Evolutionary conservation across 2,113 vertebrate genomes (phyloP).

Genomic region (Strigops habroptila): DNA sequence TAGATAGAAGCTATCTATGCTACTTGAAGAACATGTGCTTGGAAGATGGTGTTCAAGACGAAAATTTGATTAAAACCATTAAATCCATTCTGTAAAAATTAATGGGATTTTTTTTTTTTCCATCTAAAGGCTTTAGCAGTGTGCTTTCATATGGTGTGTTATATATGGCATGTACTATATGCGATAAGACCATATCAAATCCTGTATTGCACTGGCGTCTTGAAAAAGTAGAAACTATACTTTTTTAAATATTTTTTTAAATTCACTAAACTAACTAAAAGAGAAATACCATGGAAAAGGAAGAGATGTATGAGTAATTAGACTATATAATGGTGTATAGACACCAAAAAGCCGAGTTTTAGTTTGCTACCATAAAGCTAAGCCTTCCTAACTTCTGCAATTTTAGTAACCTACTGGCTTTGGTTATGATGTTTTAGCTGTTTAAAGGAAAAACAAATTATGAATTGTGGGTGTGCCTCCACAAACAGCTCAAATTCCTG

Average conservation of each 20-base stretch:
- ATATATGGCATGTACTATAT: no score
- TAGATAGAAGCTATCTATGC: not conserved
- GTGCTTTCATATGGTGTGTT: not conserved
- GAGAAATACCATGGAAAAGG: not conserved
- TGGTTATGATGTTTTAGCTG: not conserved
- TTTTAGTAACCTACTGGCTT: not conserved
- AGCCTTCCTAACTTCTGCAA: not conserved
- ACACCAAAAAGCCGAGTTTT: not conserved
- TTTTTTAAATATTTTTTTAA: not conserved
- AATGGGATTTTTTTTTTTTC: not conserved
- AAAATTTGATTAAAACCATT: not conserved
- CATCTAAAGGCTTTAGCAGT: not conserved
- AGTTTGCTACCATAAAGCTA: not conserved
- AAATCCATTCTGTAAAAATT: not conserved
- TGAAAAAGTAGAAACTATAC: not conserved
- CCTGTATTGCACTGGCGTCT: not conserved
- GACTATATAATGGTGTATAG: not conserved
- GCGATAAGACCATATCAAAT: not conserved
- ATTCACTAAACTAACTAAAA: not conserved
- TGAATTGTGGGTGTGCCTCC: not conserved
- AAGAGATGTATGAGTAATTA: not conserved
- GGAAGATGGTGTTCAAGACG: not conserved
- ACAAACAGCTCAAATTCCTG: not conserved
- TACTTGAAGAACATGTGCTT: not conserved
- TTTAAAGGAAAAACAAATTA: not conserved